Evolutionary conservation across 2,888 invertebrate species (phyloP).

Genomic region (Synanthedon myopaeformis): DNA sequence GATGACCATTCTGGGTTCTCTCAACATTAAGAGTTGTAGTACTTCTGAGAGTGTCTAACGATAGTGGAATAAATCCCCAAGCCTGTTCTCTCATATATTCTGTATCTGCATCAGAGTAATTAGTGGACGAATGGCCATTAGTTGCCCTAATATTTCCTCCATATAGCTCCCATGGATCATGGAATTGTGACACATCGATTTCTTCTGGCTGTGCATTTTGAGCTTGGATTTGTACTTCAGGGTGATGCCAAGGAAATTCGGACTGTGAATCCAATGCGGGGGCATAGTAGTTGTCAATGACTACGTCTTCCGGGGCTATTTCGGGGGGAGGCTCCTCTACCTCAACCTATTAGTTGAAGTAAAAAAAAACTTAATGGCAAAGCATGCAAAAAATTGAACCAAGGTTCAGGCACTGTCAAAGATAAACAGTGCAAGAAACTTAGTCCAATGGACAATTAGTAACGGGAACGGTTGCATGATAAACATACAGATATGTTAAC

Average conservation of each 20-base stretch:
- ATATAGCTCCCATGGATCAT: slow-evolving; percentile 84
- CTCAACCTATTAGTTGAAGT: slow-evolving; percentile 61
- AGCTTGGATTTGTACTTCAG: slow-evolving; percentile 30
- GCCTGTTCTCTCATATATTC: neutral
- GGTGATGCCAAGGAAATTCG: slow-evolving; percentile 62
- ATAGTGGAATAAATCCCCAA: neutral
- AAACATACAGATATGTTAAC: slow-evolving; percentile 40
- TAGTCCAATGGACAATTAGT: slow-evolving; percentile 49
- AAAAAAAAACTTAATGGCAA: slow-evolving; percentile 51
- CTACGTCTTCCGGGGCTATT: slow-evolving; percentile 20
- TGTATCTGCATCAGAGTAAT: slow-evolving; percentile 8
- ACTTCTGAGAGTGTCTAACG: neutral
- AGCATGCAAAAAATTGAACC: slow-evolving; percentile 60
- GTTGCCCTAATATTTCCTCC: slow-evolving; percentile 59
- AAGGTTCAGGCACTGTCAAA: slow-evolving; percentile 41
- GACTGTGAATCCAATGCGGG: slow-evolving; percentile 49
- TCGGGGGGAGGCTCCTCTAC: slow-evolving; percentile 32
- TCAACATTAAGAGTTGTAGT: neutral
- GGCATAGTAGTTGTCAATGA: slow-evolving; percentile 35
- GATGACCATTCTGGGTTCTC: neutral
- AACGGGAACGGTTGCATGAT: slow-evolving; percentile 19
- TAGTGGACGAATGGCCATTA: slow-evolving; percentile 16
- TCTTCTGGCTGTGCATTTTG: slow-evolving; percentile 17
- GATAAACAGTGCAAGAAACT: slow-evolving; percentile 43
- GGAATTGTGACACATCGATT: slow-evolving; percentile 36